Evolutionary conservation across 1,140 invertebrate species (phyloP).

Genomic region (Papilio aristodemus): DNA sequence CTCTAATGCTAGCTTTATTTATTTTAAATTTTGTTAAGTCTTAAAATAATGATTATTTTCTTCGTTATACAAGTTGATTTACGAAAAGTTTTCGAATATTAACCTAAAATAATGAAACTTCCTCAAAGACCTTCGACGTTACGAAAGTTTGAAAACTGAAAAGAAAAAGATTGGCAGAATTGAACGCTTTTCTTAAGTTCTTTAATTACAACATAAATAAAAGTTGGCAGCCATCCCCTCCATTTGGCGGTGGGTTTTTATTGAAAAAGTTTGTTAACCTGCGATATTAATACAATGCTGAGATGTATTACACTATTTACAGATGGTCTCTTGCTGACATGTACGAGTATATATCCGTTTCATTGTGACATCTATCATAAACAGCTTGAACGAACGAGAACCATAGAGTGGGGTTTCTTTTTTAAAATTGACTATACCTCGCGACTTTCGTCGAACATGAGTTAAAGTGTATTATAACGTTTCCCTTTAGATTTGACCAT

Average conservation of each 20-base stretch:
- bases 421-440: no score
- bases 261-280: constrained; percentile 27
- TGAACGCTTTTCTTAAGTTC: constrained; percentile 23
- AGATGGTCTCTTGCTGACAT: no score
- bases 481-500: no score
- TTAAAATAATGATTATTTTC: no score
- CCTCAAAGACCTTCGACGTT: constrained; percentile 7
- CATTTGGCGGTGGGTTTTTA: constrained; percentile 26
- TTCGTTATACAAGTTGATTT: not conserved
- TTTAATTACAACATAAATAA: constrained; percentile 33
- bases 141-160: constrained; percentile 25
- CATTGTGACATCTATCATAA: no score
- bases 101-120: constrained; percentile 15
- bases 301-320: not conserved
- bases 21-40: no score
- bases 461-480: no score
- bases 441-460: no score
- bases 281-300: constrained; percentile 15
- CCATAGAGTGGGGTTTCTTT: no score
- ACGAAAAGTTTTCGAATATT: not conserved
- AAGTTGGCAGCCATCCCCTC: constrained; percentile 9
- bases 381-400: no score
- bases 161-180: constrained; percentile 4
- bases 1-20: no score
- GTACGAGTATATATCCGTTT: not conserved